Evolutionary conservation across 2,113 vertebrate genomes (phyloP).

Genomic region (Hystrix cristata): DNA sequence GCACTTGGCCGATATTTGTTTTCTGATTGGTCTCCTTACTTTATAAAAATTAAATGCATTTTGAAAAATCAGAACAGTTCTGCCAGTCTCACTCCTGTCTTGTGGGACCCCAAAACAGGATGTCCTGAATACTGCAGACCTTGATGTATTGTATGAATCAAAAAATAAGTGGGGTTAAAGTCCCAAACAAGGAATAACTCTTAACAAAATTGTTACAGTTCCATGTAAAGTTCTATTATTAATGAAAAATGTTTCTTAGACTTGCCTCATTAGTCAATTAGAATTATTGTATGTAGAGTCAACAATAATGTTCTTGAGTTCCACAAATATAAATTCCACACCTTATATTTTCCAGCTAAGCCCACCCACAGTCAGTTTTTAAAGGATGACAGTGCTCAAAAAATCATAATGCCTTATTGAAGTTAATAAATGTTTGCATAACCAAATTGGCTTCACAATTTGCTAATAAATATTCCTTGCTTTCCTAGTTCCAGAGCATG

Average conservation of each 20-base stretch:
- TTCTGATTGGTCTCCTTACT: constrained; percentile 9
- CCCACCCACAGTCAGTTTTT: constrained; percentile 68
- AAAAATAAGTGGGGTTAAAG: constrained; percentile 53
- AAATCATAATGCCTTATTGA: constrained; percentile 64
- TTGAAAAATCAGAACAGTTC: constrained; percentile 24
- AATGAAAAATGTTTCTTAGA: constrained; percentile 68
- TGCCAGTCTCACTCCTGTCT: constrained; percentile 10
- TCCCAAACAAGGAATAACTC: constrained; percentile 57
- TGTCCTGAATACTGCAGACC: neutral
- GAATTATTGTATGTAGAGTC: constrained; percentile 66
- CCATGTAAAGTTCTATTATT: constrained; percentile 65
- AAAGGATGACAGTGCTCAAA: constrained; percentile 62
- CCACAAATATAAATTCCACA: constrained; percentile 68
- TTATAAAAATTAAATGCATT: constrained; percentile 48
- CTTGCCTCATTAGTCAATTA: constrained; percentile 66
- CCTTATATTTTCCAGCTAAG: constrained; percentile 76
- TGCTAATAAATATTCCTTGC: constrained; percentile 65
- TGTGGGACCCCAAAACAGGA: constrained; percentile 7
- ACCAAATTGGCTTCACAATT: constrained; percentile 56
- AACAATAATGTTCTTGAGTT: constrained; percentile 47
- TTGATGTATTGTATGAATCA: constrained; percentile 22
- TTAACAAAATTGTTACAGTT: constrained; percentile 56
- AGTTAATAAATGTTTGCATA: constrained; percentile 62
- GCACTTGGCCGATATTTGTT: neutral
- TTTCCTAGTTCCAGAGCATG: constrained; percentile 46